phyloP scores from a whole-genome alignment of 2,888 invertebrate genomes.

The Endotricha flammealis region DNA sequence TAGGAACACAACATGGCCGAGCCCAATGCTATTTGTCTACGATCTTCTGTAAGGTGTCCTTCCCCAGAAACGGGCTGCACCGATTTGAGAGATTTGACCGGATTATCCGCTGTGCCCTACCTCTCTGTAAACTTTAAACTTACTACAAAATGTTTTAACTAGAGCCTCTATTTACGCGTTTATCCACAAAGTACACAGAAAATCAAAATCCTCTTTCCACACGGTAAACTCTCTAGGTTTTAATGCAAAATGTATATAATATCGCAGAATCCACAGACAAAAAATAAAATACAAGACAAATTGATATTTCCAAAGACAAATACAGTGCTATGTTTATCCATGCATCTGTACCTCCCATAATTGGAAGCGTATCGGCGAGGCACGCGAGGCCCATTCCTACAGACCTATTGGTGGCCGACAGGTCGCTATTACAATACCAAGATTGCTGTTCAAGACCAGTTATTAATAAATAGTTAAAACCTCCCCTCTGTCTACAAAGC shows the following conservation, averaged over 20 bases:
- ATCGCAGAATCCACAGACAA: slow-evolving; percentile 6
- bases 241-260: neutral
- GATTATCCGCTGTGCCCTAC: too few species aligned
- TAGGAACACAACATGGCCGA: too few species aligned
- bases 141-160: too few species aligned
- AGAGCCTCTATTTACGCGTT: too few species aligned
- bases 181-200: too few species aligned
- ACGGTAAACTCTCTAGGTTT: too few species aligned
- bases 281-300: slow-evolving; percentile 17
- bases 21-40: too few species aligned
- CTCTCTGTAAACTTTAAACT: too few species aligned
- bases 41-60: too few species aligned
- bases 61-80: too few species aligned
- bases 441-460: slow-evolving; percentile 49
- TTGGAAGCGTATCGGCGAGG: slow-evolving; percentile 24
- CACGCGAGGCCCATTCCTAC: slow-evolving; percentile 32
- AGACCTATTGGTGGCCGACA: slow-evolving; percentile 36
- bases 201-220: too few species aligned
- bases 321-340: slow-evolving; percentile 31
- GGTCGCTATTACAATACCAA: slow-evolving; percentile 58
- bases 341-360: slow-evolving; percentile 30
- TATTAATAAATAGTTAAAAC: slow-evolving; percentile 64
- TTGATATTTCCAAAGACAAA: slow-evolving; percentile 26
- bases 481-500: slow-evolving; percentile 53
- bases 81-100: too few species aligned